Percentiles rank a stretch among this genome's conserved stretches.
Conservation (phyloP, 2,797 vertebrate genomes). For the Mionectes olivaceus region DNA sequence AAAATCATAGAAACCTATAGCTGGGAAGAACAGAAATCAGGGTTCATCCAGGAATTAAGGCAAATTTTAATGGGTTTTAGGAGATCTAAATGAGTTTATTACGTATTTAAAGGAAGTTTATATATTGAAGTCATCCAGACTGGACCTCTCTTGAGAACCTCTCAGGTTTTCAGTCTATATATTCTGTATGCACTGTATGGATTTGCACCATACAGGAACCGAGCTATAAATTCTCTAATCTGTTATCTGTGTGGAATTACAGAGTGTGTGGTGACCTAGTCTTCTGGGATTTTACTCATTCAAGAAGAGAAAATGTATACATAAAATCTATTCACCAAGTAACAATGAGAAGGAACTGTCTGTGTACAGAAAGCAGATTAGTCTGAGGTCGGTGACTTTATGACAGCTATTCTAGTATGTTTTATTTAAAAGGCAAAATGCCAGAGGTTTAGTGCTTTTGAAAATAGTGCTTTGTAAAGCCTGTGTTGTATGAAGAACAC, state of each 20-base stretch:
- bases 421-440: conserved; percentile 4
- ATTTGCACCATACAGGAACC: neutral
- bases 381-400: neutral
- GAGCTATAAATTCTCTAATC: neutral
- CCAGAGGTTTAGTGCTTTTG: neutral
- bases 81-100: neutral
- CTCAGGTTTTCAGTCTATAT: neutral
- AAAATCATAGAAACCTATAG: neutral
- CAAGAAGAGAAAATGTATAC: neutral
- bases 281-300: neutral
- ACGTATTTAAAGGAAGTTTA: neutral
- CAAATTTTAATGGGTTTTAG: neutral
- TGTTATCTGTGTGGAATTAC: neutral
- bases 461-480: neutral
- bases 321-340: neutral
- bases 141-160: neutral
- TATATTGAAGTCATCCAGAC: neutral
- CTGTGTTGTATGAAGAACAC: neutral
- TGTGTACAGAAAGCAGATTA: neutral
- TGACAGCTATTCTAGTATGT: neutral
- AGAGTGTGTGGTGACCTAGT: neutral
- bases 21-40: neutral
- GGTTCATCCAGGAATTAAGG: neutral
- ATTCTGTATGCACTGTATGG: neutral
- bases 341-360: neutral